phyloP scores from a whole-genome alignment of 2,113 vertebrate genomes.

The Poicephalus gulielmi region DNA sequence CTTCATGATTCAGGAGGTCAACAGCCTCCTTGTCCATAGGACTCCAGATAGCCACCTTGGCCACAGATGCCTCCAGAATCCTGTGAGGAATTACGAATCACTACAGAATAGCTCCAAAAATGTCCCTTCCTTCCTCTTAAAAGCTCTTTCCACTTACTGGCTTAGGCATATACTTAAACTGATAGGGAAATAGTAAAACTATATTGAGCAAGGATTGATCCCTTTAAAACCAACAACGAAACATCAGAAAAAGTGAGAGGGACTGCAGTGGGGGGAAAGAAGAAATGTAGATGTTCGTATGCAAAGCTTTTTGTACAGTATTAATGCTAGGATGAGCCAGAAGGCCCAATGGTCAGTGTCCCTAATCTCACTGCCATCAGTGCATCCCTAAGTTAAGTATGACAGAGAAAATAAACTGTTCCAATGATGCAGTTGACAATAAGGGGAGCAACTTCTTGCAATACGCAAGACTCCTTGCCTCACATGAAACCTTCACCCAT shows the following conservation, averaged over 20 bases:
- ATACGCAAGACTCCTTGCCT: not conserved
- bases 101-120: not conserved
- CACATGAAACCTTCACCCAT: not conserved
- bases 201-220: not conserved
- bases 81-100: not conserved
- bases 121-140: not conserved
- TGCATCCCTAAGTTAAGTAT: not conserved
- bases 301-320: not conserved
- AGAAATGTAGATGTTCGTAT: accelerated
- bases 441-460: not conserved
- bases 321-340: not conserved
- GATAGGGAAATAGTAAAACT: not conserved
- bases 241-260: not conserved
- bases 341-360: not conserved
- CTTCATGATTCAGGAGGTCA: not conserved
- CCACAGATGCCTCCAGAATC: not conserved
- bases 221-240: not conserved
- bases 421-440: not conserved
- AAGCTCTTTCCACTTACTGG: not conserved
- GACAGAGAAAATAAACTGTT: not conserved
- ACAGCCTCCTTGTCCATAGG: not conserved
- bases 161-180: not conserved
- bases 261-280: not conserved
- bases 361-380: not conserved
- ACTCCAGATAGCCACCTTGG: not conserved